Percentiles rank a stretch among this genome's conserved stretches.
Conservation (phyloP, 2,797 vertebrate species). For the Gorsachius magnificus region DNA sequence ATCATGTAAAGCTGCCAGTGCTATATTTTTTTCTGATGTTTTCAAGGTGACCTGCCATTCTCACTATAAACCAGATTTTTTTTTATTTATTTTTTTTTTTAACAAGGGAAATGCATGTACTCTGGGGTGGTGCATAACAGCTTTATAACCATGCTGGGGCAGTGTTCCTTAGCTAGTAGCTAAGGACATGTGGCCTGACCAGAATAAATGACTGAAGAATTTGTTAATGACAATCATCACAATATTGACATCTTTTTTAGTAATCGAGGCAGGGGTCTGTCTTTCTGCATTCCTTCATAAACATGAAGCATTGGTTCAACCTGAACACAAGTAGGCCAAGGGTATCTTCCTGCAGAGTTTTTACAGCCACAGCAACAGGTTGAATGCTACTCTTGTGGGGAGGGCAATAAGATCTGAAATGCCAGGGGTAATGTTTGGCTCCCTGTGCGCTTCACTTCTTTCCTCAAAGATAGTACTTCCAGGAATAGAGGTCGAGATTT, state of each 20-base stretch:
- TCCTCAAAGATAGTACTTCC: background rate
- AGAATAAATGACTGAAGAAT: background rate
- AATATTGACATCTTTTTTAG: background rate
- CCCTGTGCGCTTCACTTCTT: background rate
- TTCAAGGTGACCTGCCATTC: constrained; percentile 34
- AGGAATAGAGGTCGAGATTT: background rate
- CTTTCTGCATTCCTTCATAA: background rate
- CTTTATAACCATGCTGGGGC: background rate
- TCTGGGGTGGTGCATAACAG: background rate
- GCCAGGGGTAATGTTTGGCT: background rate
- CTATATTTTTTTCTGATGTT: background rate
- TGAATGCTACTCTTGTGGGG: background rate
- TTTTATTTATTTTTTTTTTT: background rate
- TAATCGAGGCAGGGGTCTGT: background rate
- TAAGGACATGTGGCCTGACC: background rate
- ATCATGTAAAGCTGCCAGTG: background rate
- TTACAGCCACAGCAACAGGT: background rate
- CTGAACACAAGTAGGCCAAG: background rate
- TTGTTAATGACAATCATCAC: background rate
- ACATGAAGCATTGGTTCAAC: background rate
- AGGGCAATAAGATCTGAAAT: background rate
- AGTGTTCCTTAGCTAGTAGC: background rate
- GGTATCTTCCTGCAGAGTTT: background rate
- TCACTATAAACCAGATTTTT: background rate
- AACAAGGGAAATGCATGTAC: background rate